Evolutionary conservation across 1,140 invertebrate genomes (phyloP), one percentile per base, ranked within the genome.

Genomic region (Drosophila pruinosa): DNA sequence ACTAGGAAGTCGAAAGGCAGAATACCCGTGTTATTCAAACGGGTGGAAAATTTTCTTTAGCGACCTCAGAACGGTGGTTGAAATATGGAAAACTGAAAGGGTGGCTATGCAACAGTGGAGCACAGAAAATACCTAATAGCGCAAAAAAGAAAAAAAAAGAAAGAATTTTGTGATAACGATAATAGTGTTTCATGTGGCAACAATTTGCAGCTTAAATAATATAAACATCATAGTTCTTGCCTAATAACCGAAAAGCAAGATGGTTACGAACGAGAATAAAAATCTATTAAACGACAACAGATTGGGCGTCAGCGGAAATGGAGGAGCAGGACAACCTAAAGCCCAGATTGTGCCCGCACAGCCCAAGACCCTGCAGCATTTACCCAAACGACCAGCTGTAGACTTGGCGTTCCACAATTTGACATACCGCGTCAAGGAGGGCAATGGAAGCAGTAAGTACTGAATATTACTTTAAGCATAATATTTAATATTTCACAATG

Each of bases 361-460:
- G 90, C 95, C 94, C 10, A 96, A 95, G 92, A 96, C 95, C 3
- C 93, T 97, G 36, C 95, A 95, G 47, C 96, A 97, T 90, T 93
- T 98, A 57, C 96, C 96, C 5, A 95, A 96, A 89, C 94, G 97
- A 81, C 96, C 95, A 36, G 95, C 97, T 47, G 96, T 98, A 65
- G 96, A 98, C 89, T 93, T 98, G 90, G 96, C 95, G 53, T 98
- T 98, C 91, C 94, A 94, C 12, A 95, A 98, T 83, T 92, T 98
- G 57, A 95, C 94, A 0, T 98, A 98, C 91, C 95, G 94, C 63
- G 97, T 98, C n/a, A 94, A 94, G 77, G 96, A 97, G 82, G 95
- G 95, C 68, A 94, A 94, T 71, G 95, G 94, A 89, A 95, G 93
- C 91, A 95, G 96, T 97, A 91, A 96, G 96, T 96, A 31, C 26